These are phyloP conservation scores for Chitala chitala DNA, from an alignment of 2,113 vertebrate genomes.

Conservation along the genomic window DNA sequence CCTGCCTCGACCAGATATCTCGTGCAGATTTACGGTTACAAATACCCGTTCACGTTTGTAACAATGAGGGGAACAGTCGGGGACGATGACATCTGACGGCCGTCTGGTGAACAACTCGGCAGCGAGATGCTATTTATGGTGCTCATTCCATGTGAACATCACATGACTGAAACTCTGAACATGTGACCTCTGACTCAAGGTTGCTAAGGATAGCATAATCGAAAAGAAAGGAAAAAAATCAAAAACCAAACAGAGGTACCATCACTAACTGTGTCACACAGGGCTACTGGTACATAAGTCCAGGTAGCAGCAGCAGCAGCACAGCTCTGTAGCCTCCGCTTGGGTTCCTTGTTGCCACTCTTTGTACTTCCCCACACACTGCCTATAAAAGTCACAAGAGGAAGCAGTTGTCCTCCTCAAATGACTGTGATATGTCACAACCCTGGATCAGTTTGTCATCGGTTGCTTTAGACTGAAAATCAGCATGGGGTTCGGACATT, in stretches of 20 bases:
- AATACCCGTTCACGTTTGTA: background rate
- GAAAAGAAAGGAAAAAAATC: background rate
- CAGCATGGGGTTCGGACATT: too few relatives aligned
- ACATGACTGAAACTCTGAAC: too few relatives aligned
- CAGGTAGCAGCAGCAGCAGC: background rate
- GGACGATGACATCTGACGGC: background rate
- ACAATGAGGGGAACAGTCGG: background rate
- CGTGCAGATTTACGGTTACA: too few relatives aligned
- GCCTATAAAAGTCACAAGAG: background rate
- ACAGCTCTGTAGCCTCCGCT: background rate
- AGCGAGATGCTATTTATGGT: background rate
- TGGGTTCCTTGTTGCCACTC: background rate
- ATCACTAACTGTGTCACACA: background rate
- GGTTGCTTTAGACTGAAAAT: background rate
- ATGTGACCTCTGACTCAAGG: background rate
- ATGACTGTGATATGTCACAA: background rate
- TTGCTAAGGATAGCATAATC: background rate
- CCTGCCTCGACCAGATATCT: too few relatives aligned
- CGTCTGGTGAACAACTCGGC: background rate
- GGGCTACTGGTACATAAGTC: background rate
- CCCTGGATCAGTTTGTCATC: background rate
- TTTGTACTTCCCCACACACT: background rate
- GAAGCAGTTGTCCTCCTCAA: background rate
- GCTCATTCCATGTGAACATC: background rate
- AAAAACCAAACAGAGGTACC: background rate